A percentile compares a stretch with the other conserved stretches of the same genome.
Evolutionary conservation across 2,888 invertebrate genomes (phyloP).

Genomic region (Thecocarcelia acutangulata): DNA sequence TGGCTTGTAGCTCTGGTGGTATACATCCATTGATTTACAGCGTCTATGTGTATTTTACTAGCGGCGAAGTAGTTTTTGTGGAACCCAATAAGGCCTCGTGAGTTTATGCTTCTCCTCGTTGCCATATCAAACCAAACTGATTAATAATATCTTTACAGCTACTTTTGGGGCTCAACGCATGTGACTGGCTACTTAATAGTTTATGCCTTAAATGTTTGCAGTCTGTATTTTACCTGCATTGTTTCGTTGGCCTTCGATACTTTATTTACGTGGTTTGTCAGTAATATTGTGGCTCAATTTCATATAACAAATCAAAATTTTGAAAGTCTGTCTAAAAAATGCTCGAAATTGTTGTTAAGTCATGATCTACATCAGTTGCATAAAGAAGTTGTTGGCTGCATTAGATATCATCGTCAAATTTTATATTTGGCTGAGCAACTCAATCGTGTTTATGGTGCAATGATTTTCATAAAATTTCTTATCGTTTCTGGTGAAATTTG

Average conservation of each 20-base stretch:
- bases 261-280: conserved; percentile 46
- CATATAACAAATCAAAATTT: not conserved
- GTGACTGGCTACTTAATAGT: conserved; percentile 11
- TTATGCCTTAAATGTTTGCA: conserved; percentile 3
- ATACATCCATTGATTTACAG: no score
- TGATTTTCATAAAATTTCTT: conserved; percentile 49
- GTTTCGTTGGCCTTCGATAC: conserved; percentile 31
- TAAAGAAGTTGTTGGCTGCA: not conserved
- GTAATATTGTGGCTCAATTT: conserved; percentile 45
- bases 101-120: no score
- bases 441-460: conserved; percentile 36
- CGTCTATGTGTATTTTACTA: no score
- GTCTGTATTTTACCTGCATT: not conserved
- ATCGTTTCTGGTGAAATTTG: conserved; percentile 40
- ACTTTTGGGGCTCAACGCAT: conserved; percentile 21
- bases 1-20: no score
- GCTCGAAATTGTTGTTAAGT: not conserved
- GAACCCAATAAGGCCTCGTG: no score
- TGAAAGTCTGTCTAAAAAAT: not conserved
- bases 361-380: not conserved
- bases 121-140: no score
- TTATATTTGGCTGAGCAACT: conserved; percentile 17
- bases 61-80: no score
- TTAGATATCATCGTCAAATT: conserved; percentile 27
- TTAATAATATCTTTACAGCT: conserved; percentile 1